Evolutionary conservation across 2,113 vertebrate species (phyloP), one percentile per base, ranked within the genome.

Genomic region (Corythornis madagascariensis): DNA sequence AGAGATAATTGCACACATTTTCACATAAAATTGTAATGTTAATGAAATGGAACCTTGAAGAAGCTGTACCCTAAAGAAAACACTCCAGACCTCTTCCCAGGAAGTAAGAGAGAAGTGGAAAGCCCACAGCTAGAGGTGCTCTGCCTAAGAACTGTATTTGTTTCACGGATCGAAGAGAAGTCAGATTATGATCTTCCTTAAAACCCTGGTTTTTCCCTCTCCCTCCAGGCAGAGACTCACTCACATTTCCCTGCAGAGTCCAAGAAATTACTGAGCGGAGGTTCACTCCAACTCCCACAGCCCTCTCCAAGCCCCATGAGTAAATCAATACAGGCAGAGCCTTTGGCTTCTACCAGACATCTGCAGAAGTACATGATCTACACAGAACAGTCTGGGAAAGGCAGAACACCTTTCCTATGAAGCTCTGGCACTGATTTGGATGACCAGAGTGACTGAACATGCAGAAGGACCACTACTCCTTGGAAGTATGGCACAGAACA

Each of bases 111-210:
- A 40, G 38, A 90, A 89, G 65, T 33, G 48, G 92, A 94, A 91
- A 88, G 29, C 38, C 91, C 12, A 16, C 42, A 89, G 78, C 47
- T 79, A 92, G 84, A 87, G 71, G 67, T 70, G 60, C 40, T 65
- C 60, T 81, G 82, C 71, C 60, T 67, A 92, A 90, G 63, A 90
- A 93, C 21, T 63, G 16, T 60, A 66, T 94, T 91, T 65, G 31
- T 94, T 86, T 91, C 88, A 90, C 66, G 86, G 59, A 81, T 11
- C 0, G 31, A 89, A 93, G 75, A 80, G 75, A 95, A 91, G 31
- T 72, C 66, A 94, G 76, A 95, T 84, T 90, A 69, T 73, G 85
- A 93, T 94, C 92, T 89, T 92, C 92, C 82, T 90, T 84, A 88
- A 93, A 94, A 86, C 11, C 14, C 59, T 60, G 13, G 16, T 75